Conservation (phyloP, 2,797 vertebrate genomes). For the Fistularia commersonii region DNA sequence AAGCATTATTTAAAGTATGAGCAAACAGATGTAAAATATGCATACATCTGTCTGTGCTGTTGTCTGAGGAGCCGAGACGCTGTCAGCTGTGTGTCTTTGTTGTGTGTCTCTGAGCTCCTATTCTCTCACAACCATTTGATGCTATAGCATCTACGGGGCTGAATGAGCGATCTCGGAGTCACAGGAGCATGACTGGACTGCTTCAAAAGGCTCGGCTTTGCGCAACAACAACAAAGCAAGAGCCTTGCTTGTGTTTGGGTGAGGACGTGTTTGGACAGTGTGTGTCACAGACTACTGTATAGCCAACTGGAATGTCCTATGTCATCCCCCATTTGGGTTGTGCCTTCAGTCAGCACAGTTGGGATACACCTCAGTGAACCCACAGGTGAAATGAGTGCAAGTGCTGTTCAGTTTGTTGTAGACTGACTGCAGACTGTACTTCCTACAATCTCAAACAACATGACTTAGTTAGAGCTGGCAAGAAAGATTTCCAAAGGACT, state of each 20-base stretch:
- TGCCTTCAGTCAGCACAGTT: constrained; percentile 6
- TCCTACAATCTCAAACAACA: not conserved
- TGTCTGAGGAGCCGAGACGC: constrained; percentile 1
- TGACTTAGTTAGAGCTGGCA: too few relatives aligned
- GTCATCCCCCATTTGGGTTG: constrained; percentile 34
- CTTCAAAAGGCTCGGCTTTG: constrained; percentile 69
- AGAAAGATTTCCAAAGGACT: too few relatives aligned
- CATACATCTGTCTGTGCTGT: too few relatives aligned
- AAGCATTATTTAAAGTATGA: too few relatives aligned
- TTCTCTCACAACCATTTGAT: not conserved
- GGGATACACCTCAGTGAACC: not conserved
- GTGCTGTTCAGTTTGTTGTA: constrained; percentile 3
- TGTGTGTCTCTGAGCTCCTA: too few relatives aligned
- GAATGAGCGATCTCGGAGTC: constrained; percentile 43
- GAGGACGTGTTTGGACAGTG: constrained; percentile 56
- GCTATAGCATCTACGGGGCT: constrained; percentile 21
- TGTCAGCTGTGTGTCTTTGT: not conserved
- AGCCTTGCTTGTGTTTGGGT: constrained; percentile 58
- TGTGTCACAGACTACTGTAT: constrained; percentile 44
- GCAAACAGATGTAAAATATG: too few relatives aligned
- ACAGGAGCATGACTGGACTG: constrained; percentile 55
- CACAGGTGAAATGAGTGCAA: constrained; percentile 7
- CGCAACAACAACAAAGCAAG: constrained; percentile 61
- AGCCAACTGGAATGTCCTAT: constrained; percentile 54
- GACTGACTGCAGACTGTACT: not conserved